phyloP scores from a whole-genome alignment of 2,113 vertebrate species.

The Bungarus multicinctus region DNA sequence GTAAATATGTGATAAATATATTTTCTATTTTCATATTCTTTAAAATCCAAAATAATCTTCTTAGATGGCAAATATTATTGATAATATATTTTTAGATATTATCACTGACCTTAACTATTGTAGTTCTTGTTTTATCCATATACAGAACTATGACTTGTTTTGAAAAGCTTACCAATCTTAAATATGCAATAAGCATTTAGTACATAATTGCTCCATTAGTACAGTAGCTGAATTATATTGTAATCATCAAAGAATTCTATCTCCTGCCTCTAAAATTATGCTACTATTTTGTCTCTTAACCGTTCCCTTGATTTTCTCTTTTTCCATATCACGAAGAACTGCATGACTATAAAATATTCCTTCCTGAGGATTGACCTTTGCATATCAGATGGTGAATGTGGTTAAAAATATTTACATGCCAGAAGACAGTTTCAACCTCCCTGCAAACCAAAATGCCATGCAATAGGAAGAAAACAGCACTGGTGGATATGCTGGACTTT shows the following conservation, averaged over 20 bases:
- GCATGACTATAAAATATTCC: not conserved
- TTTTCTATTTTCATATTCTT: not conserved
- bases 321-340: not conserved
- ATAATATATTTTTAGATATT: not conserved
- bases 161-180: not conserved
- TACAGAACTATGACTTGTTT: not conserved
- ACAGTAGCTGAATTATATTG: not conserved
- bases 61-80: not conserved
- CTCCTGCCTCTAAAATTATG: not conserved
- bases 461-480: not conserved
- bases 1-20: not conserved
- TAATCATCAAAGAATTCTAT: not conserved
- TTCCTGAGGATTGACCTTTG: not conserved
- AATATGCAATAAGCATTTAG: not conserved
- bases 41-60: not conserved
- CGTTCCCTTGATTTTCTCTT: not conserved
- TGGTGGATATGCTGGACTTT: not conserved
- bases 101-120: not conserved
- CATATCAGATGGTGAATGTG: not conserved
- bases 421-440: not conserved
- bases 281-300: not conserved
- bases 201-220: not conserved
- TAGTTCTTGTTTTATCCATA: not conserved
- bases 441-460: not conserved
- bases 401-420: not conserved